Evolutionary conservation across 2,797 vertebrate species (phyloP).

Genomic region (Rhinatrema bivittatum): DNA sequence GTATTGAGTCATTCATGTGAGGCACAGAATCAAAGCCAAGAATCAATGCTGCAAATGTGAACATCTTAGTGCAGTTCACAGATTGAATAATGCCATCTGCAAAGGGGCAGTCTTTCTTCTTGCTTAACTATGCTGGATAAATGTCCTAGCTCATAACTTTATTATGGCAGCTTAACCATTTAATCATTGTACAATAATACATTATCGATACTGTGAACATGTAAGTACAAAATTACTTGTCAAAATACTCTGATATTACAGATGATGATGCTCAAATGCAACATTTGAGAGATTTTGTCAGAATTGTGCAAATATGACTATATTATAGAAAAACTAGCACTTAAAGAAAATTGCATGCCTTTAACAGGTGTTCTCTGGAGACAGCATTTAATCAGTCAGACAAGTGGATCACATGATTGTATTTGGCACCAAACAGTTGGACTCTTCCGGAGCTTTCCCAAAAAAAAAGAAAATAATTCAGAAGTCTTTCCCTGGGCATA

Average conservation of each 20-base stretch:
- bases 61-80: constrained; percentile 29
- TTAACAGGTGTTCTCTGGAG: too few relatives aligned
- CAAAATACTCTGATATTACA: constrained; percentile 48
- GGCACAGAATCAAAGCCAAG: constrained; percentile 60
- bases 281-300: constrained; percentile 18
- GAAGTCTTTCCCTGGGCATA: too few relatives aligned
- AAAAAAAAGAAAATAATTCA: too few relatives aligned
- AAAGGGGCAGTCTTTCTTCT: constrained; percentile 41
- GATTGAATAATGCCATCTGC: constrained; percentile 41
- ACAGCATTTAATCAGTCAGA: too few relatives aligned
- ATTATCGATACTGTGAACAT: constrained; percentile 54
- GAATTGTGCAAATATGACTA: constrained; percentile 26
- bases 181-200: constrained; percentile 58
- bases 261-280: constrained; percentile 40
- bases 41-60: constrained; percentile 48
- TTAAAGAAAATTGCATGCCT: too few relatives aligned
- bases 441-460: too few relatives aligned
- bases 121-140: constrained; percentile 35
- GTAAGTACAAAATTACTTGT: constrained; percentile 53
- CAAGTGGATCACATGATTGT: too few relatives aligned
- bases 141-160: constrained; percentile 33
- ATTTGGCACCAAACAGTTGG: too few relatives aligned
- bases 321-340: too few relatives aligned
- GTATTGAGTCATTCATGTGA: constrained; percentile 75
- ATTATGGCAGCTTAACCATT: constrained; percentile 55